phyloP scores from a whole-genome alignment of 2,888 invertebrate genomes.

The Erpobdella octoculata region DNA sequence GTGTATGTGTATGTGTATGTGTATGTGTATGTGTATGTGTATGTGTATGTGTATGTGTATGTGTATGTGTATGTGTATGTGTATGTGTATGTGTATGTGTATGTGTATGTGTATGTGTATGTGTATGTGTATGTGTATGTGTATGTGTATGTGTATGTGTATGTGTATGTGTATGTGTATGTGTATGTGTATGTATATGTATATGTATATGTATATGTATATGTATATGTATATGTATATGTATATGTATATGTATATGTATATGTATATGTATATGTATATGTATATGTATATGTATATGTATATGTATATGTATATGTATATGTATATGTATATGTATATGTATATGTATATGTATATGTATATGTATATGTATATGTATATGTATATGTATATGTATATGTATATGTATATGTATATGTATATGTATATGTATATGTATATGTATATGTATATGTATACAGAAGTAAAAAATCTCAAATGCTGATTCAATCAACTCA shows the following conservation, averaged over 20 bases:
- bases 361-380: too few species aligned
- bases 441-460: too few species aligned
- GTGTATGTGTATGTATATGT: neutral
- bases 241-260: neutral
- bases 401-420: too few species aligned
- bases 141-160: neutral
- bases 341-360: too few species aligned
- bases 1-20: neutral
- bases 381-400: too few species aligned
- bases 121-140: constrained; percentile 1
- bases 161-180: neutral
- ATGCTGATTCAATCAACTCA: too few species aligned
- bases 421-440: too few species aligned
- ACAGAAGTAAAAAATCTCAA: too few species aligned
- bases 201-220: neutral
- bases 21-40: neutral
- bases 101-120: constrained; percentile 1
- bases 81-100: neutral
- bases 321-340: too few species aligned
- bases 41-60: neutral
- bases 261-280: too few species aligned
- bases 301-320: too few species aligned
- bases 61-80: neutral
- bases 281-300: too few species aligned
- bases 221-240: neutral